Conservation (phyloP, 2,797 vertebrate genomes). For the Limnodromus scolopaceus region DNA sequence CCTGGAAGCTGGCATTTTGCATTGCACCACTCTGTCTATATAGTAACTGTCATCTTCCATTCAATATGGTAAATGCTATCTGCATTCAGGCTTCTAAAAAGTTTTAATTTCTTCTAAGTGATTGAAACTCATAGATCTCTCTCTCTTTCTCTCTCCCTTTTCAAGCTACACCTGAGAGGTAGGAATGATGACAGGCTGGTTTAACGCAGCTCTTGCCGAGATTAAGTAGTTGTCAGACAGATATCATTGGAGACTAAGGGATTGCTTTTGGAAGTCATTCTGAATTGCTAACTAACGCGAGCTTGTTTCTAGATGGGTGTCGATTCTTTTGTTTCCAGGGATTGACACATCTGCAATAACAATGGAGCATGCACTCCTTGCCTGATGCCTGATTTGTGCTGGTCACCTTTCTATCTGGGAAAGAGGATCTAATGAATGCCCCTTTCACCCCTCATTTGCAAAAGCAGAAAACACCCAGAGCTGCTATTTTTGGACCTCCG, state of each 20-base stretch:
- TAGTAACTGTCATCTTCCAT: conserved; percentile 74
- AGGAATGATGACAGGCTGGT: conserved; percentile 79
- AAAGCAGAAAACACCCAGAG: background rate
- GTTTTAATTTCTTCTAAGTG: conserved; percentile 78
- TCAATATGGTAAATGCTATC: conserved; percentile 74
- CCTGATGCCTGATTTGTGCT: background rate
- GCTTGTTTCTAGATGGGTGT: conserved; percentile 58
- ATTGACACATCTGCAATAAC: conserved; percentile 54
- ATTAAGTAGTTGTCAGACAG: conserved; percentile 85
- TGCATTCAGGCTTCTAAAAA: conserved; percentile 75
- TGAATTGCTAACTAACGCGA: conserved; percentile 80
- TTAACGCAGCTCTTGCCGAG: conserved; percentile 81
- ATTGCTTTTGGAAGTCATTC: conserved; percentile 80
- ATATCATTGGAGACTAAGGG: conserved; percentile 80
- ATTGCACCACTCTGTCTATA: conserved; percentile 68
- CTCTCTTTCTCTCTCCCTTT: conserved; percentile 59
- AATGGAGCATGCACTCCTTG: background rate
- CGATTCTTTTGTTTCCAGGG: conserved; percentile 53
- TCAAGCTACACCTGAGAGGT: conserved; percentile 72
- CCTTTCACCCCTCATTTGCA: conserved; percentile 8
- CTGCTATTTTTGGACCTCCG: background rate
- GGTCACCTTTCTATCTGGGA: background rate
- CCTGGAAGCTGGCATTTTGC: conserved; percentile 70
- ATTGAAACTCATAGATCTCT: conserved; percentile 74
- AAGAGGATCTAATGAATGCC: conserved; percentile 8